Percentiles rank a stretch among this genome's conserved stretches.
Conservation (phyloP, 2,797 vertebrate species). For the Falco concolor region DNA sequence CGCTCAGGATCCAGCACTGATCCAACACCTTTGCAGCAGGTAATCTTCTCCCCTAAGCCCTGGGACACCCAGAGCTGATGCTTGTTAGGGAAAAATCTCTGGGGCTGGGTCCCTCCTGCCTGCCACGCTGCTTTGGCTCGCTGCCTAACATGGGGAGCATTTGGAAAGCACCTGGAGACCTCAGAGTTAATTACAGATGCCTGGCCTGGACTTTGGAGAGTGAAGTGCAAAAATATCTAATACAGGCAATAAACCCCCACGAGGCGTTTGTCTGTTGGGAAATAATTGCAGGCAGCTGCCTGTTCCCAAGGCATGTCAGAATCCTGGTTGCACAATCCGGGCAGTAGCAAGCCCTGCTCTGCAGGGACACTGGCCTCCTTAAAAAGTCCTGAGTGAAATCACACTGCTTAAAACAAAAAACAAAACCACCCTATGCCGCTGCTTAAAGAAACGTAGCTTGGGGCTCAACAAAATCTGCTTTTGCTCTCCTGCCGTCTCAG, state of each 20-base stretch:
- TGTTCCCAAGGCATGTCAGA: slow-evolving; percentile 29
- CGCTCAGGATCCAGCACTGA: not conserved
- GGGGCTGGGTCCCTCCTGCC: not conserved
- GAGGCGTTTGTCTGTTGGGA: slow-evolving; percentile 46
- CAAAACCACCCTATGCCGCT: not conserved
- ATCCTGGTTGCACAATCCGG: slow-evolving; percentile 45
- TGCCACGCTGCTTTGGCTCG: accelerated
- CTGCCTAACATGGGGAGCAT: not conserved
- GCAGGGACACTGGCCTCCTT: not conserved
- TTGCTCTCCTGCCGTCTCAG: not conserved
- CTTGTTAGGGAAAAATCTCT: not conserved
- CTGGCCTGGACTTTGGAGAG: not conserved
- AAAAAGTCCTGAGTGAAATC: not conserved
- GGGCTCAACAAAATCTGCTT: not conserved
- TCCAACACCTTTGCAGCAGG: not conserved
- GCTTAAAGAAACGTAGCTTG: slow-evolving; percentile 3
- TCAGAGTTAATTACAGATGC: not conserved
- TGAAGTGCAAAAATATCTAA: not conserved
- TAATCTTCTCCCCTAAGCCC: not conserved
- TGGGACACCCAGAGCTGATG: not conserved
- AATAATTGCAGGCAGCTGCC: slow-evolving; percentile 58
- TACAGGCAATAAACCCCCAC: not conserved
- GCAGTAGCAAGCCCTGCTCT: slow-evolving; percentile 17
- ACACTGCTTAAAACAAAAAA: not conserved
- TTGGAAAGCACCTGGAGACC: not conserved